Percentiles rank a stretch among this genome's conserved stretches.
Conservation (phyloP, 2,888 invertebrate species). For the Gasteruption jaculator region DNA sequence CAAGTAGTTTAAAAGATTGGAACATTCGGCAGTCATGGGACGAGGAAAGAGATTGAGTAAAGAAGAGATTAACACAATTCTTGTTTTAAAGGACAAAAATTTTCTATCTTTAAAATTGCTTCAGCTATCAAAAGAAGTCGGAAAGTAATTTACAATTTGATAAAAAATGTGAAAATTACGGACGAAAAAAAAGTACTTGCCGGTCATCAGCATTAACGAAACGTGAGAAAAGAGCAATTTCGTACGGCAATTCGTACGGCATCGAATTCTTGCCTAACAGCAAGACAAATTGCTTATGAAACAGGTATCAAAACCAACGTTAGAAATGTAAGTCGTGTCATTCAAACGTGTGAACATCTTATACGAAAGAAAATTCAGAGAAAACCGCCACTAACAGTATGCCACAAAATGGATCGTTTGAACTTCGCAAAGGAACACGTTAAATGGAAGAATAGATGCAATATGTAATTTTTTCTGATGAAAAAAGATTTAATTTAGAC, state of each 20-base stretch:
- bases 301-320: constrained; percentile 6
- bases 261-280: constrained; percentile 10
- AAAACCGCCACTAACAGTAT: background rate
- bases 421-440: background rate
- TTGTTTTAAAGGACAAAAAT: constrained; percentile 1
- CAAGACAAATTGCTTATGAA: constrained; percentile 8
- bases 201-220: constrained; percentile 6
- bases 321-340: constrained; percentile 1
- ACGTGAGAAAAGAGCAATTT: constrained; percentile 6
- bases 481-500: constrained; percentile 3
- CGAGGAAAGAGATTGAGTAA: background rate
- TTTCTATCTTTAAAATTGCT: constrained; percentile 4
- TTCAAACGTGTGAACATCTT: constrained; percentile 8
- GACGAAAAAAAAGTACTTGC: background rate
- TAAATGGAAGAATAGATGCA: constrained; percentile 2
- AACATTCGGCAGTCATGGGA: constrained; percentile 4
- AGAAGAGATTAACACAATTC: constrained; percentile 3
- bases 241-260: constrained; percentile 7
- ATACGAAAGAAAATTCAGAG: background rate
- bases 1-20: too few relatives aligned
- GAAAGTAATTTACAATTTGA: background rate
- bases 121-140: background rate
- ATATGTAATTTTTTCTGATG: background rate
- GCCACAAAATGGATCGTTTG: constrained; percentile 1
- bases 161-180: constrained; percentile 4